Evolutionary conservation across 2,888 invertebrate species (phyloP).

Genomic region (Julus scandinavius): DNA sequence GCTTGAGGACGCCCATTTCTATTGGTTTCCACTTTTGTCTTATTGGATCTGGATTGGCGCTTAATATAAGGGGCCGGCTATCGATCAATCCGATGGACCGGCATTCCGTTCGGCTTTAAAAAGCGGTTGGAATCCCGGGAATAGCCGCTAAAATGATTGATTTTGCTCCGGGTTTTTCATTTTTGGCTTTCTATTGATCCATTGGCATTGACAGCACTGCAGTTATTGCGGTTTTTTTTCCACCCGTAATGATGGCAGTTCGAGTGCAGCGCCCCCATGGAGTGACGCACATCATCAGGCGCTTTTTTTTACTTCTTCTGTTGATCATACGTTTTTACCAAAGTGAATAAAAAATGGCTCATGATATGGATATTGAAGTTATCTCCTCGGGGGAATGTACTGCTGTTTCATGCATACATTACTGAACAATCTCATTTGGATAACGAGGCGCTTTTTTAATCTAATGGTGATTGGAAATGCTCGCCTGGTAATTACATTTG

Average conservation of each 20-base stretch:
- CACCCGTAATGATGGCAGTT: not conserved
- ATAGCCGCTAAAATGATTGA: not conserved
- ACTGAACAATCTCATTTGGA: no score
- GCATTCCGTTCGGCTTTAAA: not conserved
- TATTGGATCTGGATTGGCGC: not conserved
- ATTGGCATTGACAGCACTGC: not conserved
- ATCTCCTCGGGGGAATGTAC: not conserved
- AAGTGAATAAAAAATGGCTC: not conserved
- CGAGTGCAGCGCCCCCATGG: not conserved
- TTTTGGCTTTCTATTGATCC: conserved; percentile 29
- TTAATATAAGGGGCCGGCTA: not conserved
- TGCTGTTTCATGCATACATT: not conserved
- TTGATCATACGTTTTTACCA: not conserved
- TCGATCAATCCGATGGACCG: not conserved
- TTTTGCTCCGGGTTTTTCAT: not conserved
- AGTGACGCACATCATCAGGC: not conserved
- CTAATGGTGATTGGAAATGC: no score
- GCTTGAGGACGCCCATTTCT: not conserved
- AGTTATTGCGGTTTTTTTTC: not conserved
- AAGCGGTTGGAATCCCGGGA: not conserved
- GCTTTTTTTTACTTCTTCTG: not conserved
- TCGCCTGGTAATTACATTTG: no score
- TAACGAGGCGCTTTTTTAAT: no score
- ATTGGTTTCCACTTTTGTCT: not conserved
- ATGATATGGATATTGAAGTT: not conserved